Percentiles rank a stretch among this genome's conserved stretches.
phyloP scores from a whole-genome alignment of 2,888 invertebrate genomes.

The Cantharis rufa region DNA sequence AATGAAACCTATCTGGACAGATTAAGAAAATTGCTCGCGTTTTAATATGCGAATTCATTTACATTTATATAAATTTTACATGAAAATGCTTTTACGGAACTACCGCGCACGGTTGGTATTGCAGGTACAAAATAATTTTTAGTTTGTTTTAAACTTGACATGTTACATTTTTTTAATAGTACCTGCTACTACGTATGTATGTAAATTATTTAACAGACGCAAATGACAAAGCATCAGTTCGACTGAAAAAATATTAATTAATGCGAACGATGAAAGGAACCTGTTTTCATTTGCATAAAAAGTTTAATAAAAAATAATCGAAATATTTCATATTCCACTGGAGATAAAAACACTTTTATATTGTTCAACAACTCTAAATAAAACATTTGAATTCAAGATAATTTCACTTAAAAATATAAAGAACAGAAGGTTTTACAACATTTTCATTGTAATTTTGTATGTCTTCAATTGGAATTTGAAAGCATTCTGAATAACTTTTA shows the following conservation, averaged over 20 bases:
- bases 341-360: not conserved
- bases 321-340: not conserved
- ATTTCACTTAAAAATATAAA: not conserved
- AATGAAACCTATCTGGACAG: not conserved
- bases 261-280: not conserved
- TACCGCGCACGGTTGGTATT: not conserved
- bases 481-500: not conserved
- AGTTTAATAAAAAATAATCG: not conserved
- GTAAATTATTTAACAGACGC: not conserved
- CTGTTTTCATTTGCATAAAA: not conserved
- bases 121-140: not conserved
- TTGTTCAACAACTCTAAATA: not conserved
- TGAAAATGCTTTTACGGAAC: slow-evolving; percentile 2
- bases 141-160: not conserved
- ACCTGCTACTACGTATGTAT: not conserved
- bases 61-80: not conserved
- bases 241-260: not conserved
- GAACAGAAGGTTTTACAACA: not conserved
- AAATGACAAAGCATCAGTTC: not conserved
- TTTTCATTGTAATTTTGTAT: not conserved
- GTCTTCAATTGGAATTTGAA: not conserved
- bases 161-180: not conserved
- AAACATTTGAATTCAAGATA: not conserved
- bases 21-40: not conserved
- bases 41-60: not conserved